Evolutionary conservation across 2,797 vertebrate genomes (phyloP).

Genomic region (Anguilla anguilla): DNA sequence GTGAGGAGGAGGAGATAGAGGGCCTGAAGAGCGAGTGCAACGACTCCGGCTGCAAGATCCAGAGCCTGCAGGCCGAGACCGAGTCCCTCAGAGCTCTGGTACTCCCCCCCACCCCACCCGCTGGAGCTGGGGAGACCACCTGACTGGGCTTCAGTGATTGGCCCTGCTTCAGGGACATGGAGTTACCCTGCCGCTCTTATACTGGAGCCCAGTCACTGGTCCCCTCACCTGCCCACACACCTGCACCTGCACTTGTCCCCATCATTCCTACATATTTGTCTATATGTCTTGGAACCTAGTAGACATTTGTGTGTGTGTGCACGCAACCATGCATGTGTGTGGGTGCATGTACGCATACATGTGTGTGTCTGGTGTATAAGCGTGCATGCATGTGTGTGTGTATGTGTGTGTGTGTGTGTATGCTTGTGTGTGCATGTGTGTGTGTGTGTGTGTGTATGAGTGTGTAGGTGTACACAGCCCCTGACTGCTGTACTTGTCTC

Average conservation of each 20-base stretch:
- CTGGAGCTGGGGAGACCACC: background rate
- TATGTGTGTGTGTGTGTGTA: background rate
- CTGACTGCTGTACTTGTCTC: background rate
- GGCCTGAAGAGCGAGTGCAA: conserved; percentile 79
- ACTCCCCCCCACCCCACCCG: background rate
- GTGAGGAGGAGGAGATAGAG: conserved; percentile 83
- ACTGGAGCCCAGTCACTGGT: background rate
- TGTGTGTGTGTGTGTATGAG: background rate
- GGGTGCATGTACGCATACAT: background rate
- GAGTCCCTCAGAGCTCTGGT: conserved; percentile 76
- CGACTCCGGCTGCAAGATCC: conserved; percentile 80
- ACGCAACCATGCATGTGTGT: background rate
- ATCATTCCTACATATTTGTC: background rate
- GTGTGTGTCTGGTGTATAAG: background rate
- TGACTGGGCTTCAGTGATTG: background rate
- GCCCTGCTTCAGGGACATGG: background rate
- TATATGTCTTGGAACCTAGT: background rate
- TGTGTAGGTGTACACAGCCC: too few relatives aligned
- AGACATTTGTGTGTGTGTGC: background rate
- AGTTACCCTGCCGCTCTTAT: background rate
- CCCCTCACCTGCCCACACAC: background rate
- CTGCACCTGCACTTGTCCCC: background rate
- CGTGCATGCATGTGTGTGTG: background rate
- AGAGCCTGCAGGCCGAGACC: conserved; percentile 89
- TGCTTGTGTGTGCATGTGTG: background rate